Evolutionary conservation across 2,888 invertebrate genomes (phyloP), one percentile per base, ranked within the genome.

Genomic region (Gastrophysa polygoni): DNA sequence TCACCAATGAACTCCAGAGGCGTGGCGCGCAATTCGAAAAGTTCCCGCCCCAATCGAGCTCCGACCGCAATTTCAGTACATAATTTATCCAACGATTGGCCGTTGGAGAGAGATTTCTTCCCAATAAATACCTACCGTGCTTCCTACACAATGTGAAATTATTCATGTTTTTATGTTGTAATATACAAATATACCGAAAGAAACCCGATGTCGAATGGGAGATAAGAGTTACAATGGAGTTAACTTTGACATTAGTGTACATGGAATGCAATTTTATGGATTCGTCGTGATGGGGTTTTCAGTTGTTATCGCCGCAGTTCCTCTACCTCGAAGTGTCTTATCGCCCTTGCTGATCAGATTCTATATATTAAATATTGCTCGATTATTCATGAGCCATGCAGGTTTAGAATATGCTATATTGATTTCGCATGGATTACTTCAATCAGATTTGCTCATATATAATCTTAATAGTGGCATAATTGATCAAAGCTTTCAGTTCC

Each of bases 1-100:
- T 64, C 69, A 59, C 73, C 73, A 73, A 73, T 73, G 60, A 66
- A 65, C 59, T 63, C 24, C 20, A 44, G 43, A 63, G 73, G 73
- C 72, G 72, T 71, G 69, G 49, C 65, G 38, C 14, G 48, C 60
- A 50, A 61, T 52, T 57, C 58, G 46, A 52, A 57, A 52, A 29
- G 68, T 56, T 47, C 58, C 64, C 70, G 68, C 73, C 71, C 61
- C 59, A 68, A 55, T 59, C 48, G 54, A 61, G 62, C 67, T 56
- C 51, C 48, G 34, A 58, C 24, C 55, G 66, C 67, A 71, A 67
- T 69, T 69, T 68, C 62, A 11, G 46, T 28, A 65, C 57, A 54
- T 55, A 57, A 50, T 34, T 38, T 43, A 21, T 21, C 18, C 49
- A 14, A 46, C 55, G 54, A 60, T 62, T 62, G 63, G 63, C n/a